Conservation (phyloP, 2,113 vertebrate species). For the Cichladusa arquata region DNA sequence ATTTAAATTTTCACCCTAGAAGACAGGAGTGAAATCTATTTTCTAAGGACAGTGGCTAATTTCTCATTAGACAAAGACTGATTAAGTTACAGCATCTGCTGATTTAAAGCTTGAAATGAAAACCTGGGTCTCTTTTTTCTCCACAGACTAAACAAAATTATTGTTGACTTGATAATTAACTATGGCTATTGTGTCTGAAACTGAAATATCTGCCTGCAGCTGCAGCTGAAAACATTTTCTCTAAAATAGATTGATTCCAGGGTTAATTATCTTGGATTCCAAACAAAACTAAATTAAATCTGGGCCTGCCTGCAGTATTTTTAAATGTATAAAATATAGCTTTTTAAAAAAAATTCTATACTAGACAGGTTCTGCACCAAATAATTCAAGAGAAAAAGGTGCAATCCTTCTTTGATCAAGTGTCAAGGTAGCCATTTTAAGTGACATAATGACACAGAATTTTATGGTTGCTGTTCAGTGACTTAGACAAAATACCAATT, state of each 20-base stretch:
- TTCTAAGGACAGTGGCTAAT: neutral
- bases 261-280: conserved; percentile 9
- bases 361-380: neutral
- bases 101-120: conserved; percentile 40
- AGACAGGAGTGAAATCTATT: neutral
- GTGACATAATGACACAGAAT: neutral
- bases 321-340: neutral
- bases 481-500: neutral
- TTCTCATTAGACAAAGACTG: conserved; percentile 29
- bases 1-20: neutral
- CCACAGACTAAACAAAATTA: conserved; percentile 19
- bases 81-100: conserved; percentile 20
- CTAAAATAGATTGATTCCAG: conserved; percentile 20
- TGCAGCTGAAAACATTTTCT: conserved; percentile 19
- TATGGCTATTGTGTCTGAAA: conserved; percentile 21
- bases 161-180: conserved; percentile 48
- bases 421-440: neutral
- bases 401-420: neutral
- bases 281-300: conserved; percentile 29
- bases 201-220: conserved; percentile 20
- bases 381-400: neutral
- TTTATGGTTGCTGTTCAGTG: neutral
- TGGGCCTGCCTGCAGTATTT: neutral
- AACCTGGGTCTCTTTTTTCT: neutral
- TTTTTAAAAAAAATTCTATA: neutral